A percentile compares a stretch with the other conserved stretches of the same genome.
These are phyloP conservation scores for Gymnoscopelus microlampas DNA, from an alignment of 2,797 vertebrate species.

Conservation along the genomic window DNA sequence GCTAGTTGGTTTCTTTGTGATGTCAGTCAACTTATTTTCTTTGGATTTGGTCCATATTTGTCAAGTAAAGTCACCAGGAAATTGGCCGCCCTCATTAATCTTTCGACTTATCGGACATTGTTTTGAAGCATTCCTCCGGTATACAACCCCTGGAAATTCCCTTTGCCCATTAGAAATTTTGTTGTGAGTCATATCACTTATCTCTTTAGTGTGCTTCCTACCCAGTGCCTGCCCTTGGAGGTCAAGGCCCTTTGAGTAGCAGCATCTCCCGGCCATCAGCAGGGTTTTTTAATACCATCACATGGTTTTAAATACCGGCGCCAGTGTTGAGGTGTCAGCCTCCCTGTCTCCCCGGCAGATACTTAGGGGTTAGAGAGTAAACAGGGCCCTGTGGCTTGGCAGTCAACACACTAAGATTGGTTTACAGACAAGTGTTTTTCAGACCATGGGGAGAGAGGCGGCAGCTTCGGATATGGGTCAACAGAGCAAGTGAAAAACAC, in stretches of 20 bases:
- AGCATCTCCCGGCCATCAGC: conserved; percentile 72
- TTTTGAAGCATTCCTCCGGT: conserved; percentile 28
- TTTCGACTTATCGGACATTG: conserved; percentile 4
- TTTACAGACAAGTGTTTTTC: conserved; percentile 64
- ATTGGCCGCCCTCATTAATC: conserved; percentile 1
- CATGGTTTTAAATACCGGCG: conserved; percentile 64
- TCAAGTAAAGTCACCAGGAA: conserved; percentile 3
- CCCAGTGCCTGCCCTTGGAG: conserved; percentile 49
- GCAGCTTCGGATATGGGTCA: conserved; percentile 32
- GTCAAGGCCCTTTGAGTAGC: conserved; percentile 65
- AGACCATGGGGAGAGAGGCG: conserved; percentile 29
- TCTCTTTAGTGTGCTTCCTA: conserved; percentile 38
- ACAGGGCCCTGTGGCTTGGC: conserved; percentile 62
- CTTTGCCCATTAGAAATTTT: conserved; percentile 28
- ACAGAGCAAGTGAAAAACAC: conserved; percentile 35
- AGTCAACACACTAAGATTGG: conserved; percentile 64
- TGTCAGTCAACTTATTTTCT: neutral
- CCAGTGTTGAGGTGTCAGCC: conserved; percentile 75
- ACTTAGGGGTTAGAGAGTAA: conserved; percentile 71
- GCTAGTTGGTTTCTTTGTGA: too few species aligned
- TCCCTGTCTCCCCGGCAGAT: conserved; percentile 78
- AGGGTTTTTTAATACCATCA: conserved; percentile 64
- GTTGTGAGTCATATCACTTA: conserved; percentile 14
- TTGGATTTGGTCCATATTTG: neutral
- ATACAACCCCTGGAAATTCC: conserved; percentile 14